phyloP scores from a whole-genome alignment of 2,888 invertebrate species.

The Ommatoiulus sabulosus region DNA sequence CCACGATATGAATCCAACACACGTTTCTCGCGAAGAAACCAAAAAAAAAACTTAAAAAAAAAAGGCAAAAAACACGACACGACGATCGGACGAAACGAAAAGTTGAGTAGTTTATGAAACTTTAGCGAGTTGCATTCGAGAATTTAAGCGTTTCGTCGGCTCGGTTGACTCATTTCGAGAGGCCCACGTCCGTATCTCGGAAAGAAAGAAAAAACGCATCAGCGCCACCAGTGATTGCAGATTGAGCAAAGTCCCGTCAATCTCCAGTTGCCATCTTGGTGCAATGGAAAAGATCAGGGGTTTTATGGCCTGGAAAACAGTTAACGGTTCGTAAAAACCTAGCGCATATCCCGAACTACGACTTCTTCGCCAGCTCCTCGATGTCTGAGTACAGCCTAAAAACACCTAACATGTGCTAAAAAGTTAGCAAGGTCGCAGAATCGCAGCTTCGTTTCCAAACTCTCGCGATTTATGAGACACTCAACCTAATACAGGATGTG shows the following conservation, averaged over 20 bases:
- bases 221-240: background rate
- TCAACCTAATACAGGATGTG: background rate
- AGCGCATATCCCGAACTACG: background rate
- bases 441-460: background rate
- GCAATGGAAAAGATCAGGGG: background rate
- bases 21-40: too few relatives aligned
- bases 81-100: background rate
- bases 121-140: background rate
- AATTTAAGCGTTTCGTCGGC: background rate
- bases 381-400: too few relatives aligned
- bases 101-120: background rate
- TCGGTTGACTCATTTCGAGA: background rate
- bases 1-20: background rate
- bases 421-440: background rate
- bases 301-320: slow-evolving; percentile 20
- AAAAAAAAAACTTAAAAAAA: too few relatives aligned
- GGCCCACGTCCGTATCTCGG: background rate
- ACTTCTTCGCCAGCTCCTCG: background rate
- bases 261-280: slow-evolving; percentile 37
- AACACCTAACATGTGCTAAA: background rate
- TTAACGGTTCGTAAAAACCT: slow-evolving; percentile 23
- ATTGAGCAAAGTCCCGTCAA: slow-evolving; percentile 17
- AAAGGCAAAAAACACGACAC: too few relatives aligned
- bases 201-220: background rate
- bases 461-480: background rate